Evolutionary conservation across 2,888 invertebrate species (phyloP).

Genomic region (Pyrrhia umbra): DNA sequence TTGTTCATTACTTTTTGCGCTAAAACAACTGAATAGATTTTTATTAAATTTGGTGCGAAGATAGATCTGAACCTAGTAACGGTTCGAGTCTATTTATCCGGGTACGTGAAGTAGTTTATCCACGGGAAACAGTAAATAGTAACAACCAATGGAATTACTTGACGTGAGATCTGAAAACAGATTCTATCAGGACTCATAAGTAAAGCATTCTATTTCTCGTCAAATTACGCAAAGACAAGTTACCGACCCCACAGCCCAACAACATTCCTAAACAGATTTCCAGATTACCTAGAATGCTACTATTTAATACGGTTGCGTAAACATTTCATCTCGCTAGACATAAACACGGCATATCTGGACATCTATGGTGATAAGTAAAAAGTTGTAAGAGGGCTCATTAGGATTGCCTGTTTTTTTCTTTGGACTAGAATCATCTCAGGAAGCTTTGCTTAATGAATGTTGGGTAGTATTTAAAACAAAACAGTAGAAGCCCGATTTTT

Average conservation of each 20-base stretch:
- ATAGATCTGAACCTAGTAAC: too few relatives aligned
- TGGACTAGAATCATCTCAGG: not conserved
- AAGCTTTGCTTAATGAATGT: slow-evolving; percentile 4
- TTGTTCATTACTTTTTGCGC: too few relatives aligned
- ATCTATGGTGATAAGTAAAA: slow-evolving; percentile 39
- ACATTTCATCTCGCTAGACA: slow-evolving; percentile 32
- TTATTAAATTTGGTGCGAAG: too few relatives aligned
- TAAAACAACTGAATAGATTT: too few relatives aligned
- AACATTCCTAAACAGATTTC: slow-evolving; percentile 58
- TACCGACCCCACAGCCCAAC: slow-evolving; percentile 31
- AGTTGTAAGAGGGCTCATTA: not conserved
- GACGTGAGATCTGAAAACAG: not conserved
- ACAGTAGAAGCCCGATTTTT: too few relatives aligned
- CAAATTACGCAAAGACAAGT: slow-evolving; percentile 43
- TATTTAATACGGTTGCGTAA: slow-evolving; percentile 46
- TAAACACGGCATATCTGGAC: slow-evolving; percentile 15
- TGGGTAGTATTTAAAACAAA: not conserved
- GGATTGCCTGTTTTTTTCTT: slow-evolving; percentile 1
- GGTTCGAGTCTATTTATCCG: too few relatives aligned
- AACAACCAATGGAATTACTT: too few relatives aligned
- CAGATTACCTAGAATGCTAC: slow-evolving; percentile 54
- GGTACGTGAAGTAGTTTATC: too few relatives aligned
- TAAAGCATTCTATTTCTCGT: slow-evolving; percentile 10
- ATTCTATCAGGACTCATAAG: not conserved
- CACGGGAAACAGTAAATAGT: too few relatives aligned